Conservation (phyloP, 2,113 vertebrate species). For the Crotalus tigris region DNA sequence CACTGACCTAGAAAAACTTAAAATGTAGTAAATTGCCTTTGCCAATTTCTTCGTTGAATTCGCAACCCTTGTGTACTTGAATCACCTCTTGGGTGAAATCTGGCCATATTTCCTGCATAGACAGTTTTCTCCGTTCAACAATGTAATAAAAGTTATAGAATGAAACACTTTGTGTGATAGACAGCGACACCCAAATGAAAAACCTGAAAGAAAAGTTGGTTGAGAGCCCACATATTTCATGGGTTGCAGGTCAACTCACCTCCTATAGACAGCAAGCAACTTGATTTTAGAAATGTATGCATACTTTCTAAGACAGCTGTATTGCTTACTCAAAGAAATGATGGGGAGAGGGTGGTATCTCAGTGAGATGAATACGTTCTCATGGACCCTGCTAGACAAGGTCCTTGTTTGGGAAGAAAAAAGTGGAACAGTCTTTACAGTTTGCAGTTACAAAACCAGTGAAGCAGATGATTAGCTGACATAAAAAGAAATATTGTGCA, state of each 20-base stretch:
- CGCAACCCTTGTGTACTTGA: background rate
- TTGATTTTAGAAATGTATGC: background rate
- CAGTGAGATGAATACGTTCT: background rate
- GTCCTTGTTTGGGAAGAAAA: background rate
- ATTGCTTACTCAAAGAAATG: background rate
- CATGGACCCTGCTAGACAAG: background rate
- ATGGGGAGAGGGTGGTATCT: background rate
- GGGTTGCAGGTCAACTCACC: background rate
- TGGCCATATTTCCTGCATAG: background rate
- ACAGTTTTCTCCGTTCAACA: background rate
- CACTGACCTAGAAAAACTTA: background rate
- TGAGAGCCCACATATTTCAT: background rate
- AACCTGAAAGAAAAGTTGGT: background rate
- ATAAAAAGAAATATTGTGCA: background rate
- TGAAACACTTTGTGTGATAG: background rate
- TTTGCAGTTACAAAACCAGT: background rate
- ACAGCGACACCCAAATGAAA: background rate
- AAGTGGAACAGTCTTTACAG: background rate
- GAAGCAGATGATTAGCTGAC: background rate
- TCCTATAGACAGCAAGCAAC: background rate
- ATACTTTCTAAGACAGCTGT: background rate
- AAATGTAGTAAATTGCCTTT: background rate
- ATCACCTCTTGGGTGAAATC: background rate
- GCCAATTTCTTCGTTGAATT: too few species aligned
- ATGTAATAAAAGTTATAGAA: background rate